Conservation (phyloP, 2,797 vertebrate genomes). For the Heliangelus exortis region DNA sequence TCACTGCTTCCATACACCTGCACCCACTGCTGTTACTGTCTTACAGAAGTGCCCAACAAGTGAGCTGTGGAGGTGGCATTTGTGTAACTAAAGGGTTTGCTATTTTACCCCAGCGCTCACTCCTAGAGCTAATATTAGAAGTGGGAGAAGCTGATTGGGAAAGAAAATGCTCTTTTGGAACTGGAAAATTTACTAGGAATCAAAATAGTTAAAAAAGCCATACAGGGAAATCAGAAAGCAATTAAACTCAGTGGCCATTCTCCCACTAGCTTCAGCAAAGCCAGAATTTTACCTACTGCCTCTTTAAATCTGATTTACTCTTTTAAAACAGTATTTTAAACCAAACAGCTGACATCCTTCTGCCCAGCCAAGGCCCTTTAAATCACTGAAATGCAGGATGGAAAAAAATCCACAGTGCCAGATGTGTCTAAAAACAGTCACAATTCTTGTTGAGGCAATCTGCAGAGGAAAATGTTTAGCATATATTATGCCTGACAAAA, state of each 20-base stretch:
- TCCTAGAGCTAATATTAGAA: background rate
- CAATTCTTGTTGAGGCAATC: slow-evolving; percentile 11
- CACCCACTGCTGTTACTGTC: background rate
- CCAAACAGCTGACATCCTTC: slow-evolving; percentile 50
- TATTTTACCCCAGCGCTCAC: background rate
- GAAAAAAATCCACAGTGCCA: slow-evolving; percentile 37
- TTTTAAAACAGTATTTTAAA: slow-evolving; percentile 26
- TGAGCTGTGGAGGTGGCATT: background rate
- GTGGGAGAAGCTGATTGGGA: background rate
- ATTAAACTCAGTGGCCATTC: background rate
- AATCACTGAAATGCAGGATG: slow-evolving; percentile 49
- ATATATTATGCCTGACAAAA: slow-evolving; percentile 49
- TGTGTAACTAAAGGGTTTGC: background rate
- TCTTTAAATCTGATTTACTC: slow-evolving; percentile 52
- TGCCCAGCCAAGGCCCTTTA: slow-evolving; percentile 47
- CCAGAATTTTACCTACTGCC: slow-evolving; percentile 21
- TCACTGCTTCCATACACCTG: background rate
- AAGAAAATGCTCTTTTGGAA: background rate
- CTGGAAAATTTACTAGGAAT: slow-evolving; percentile 12
- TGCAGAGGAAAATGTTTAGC: slow-evolving; percentile 16
- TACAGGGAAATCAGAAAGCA: background rate
- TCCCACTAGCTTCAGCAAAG: background rate
- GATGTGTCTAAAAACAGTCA: slow-evolving; percentile 63
- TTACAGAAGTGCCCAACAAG: background rate
- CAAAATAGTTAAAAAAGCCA: background rate